Evolutionary conservation across 2,113 vertebrate species (phyloP).

Genomic region (Lamprologus speciosus): DNA sequence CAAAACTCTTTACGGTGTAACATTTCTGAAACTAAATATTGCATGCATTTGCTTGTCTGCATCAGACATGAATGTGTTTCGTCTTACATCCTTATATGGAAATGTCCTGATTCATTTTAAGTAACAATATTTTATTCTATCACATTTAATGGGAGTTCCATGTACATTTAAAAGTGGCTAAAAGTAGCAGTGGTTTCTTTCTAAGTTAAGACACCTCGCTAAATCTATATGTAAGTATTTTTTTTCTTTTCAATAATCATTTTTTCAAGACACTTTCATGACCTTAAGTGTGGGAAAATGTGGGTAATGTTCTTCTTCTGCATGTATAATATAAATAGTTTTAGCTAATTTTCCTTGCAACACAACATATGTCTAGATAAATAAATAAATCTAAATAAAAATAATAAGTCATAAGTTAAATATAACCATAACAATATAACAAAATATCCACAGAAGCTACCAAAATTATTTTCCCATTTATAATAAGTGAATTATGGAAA

Average conservation of each 20-base stretch:
- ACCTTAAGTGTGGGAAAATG: background rate
- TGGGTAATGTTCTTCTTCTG: background rate
- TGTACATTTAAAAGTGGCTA: background rate
- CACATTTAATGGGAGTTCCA: background rate
- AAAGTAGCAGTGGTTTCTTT: background rate
- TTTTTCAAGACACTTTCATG: background rate
- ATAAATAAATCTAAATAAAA: background rate
- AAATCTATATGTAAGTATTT: background rate
- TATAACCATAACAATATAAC: background rate
- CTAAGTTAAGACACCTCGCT: background rate
- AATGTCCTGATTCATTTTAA: background rate
- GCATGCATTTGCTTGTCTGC: background rate
- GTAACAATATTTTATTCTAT: background rate
- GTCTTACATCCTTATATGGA: background rate
- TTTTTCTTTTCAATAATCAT: background rate
- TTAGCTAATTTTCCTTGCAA: background rate
- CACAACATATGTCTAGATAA: rapidly evolving
- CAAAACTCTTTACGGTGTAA: slow-evolving; percentile 2
- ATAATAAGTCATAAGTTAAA: background rate
- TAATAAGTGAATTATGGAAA: background rate
- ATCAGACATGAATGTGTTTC: background rate
- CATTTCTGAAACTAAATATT: background rate
- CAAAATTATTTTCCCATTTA: background rate
- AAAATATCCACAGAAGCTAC: background rate
- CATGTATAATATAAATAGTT: background rate